Evolutionary conservation across 2,797 vertebrate species (phyloP).

Genomic region (Phalloptychus januarius): DNA sequence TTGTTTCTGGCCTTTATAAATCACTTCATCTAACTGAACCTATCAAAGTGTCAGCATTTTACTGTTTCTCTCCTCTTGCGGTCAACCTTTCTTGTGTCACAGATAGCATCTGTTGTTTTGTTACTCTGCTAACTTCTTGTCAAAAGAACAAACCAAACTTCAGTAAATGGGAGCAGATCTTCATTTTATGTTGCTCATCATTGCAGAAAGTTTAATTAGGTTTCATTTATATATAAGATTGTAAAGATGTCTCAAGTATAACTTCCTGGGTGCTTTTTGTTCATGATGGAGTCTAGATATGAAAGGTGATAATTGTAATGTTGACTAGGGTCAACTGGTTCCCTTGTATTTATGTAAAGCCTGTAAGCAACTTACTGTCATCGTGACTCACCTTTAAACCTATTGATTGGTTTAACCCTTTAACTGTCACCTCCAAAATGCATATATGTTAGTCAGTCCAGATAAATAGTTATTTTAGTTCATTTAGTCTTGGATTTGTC

Average conservation of each 20-base stretch:
- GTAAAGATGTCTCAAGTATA: background rate
- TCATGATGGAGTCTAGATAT: background rate
- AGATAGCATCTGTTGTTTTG: background rate
- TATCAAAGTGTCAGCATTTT: conserved; percentile 40
- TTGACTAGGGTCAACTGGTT: background rate
- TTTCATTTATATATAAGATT: background rate
- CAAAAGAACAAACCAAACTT: background rate
- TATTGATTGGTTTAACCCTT: background rate
- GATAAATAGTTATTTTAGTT: background rate
- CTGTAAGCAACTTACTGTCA: background rate
- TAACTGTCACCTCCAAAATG: no score
- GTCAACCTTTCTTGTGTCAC: conserved; percentile 7
- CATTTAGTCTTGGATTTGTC: background rate
- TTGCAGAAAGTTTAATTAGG: background rate
- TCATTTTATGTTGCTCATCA: background rate
- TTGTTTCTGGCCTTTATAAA: conserved; percentile 53
- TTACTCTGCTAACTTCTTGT: background rate
- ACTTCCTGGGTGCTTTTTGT: background rate
- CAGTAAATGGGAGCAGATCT: background rate
- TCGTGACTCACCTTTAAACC: background rate
- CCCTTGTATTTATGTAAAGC: background rate
- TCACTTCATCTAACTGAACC: conserved; percentile 39
- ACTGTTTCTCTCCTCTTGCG: conserved; percentile 7
- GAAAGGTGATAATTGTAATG: background rate
- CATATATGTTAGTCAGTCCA: no score